phyloP scores from a whole-genome alignment of 2,888 invertebrate species.

The Mythimna vitellina region DNA sequence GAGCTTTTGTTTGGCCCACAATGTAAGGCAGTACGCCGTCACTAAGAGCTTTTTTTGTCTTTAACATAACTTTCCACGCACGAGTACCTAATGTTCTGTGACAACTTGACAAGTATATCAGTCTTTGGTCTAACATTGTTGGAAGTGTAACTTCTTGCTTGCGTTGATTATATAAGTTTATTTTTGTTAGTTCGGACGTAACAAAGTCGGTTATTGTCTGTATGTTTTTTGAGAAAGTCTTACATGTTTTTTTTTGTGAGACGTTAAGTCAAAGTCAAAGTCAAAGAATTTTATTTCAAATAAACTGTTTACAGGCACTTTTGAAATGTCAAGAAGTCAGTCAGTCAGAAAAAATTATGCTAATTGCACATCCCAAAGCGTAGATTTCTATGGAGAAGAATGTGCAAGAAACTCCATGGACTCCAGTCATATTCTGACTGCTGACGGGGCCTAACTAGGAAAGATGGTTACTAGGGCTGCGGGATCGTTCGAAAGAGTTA shows the following conservation, averaged over 20 bases:
- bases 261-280: no score
- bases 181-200: neutral
- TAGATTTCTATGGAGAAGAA: no score
- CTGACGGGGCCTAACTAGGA: no score
- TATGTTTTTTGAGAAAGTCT: neutral
- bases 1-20: slow-evolving; percentile 18
- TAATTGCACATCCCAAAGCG: no score
- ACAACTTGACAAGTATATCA: slow-evolving; percentile 15
- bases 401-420: no score
- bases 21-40: neutral
- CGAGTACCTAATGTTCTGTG: slow-evolving; percentile 18
- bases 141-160: neutral
- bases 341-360: no score
- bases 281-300: no score
- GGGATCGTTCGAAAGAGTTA: no score
- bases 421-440: no score
- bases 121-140: neutral
- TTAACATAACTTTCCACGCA: slow-evolving; percentile 3
- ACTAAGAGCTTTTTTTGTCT: slow-evolving; percentile 38
- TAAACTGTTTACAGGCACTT: no score
- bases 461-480: no score
- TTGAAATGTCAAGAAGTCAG: no score
- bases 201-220: neutral
- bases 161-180: slow-evolving; percentile 7
- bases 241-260: neutral